Evolutionary conservation across 37 sponge, comb jelly and placozoan genomes (phyloP), one percentile per base, ranked within the genome.

Genomic region (Haliclona indistincta): DNA sequence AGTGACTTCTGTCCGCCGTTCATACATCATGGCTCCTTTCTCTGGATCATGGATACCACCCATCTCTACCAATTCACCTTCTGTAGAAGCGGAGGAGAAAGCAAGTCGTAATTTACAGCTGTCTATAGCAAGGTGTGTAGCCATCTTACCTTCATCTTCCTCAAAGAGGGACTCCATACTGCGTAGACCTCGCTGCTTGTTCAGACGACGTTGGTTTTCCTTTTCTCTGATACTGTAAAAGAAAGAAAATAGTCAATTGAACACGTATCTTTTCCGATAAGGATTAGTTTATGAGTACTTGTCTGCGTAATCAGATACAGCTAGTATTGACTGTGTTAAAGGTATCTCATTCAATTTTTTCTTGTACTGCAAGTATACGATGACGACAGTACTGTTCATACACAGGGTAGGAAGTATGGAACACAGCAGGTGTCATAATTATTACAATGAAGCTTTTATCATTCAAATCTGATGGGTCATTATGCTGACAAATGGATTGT

Each of bases 1-100:
- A 49, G 80, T 58, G 13, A 85, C 86, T 22, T 81, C 34, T 28
- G 82, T 84, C 44, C 70, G 76, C 63, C 72, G 54, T 32, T 71
- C 45, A 39, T 90, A 90, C 53, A 84, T 45, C 15, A 90, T 76
- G 19, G 52, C 51, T 61, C 89, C 89, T 47, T 61, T 58, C 25
- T 85, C 82, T 23, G 72, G 68, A 38, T 90, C 78, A 32, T 81
- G 33, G 10, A 90, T 70, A n/a, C 91, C 91, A 38, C 85, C 85
- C 66, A 77, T 83, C 44, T 84, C 85, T 25, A 84, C 6, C 11
- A 66, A 26, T 37, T 82, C 82, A 19, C 74, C 82, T n/a, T 54
- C 74, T 73, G 65, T 38, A 63, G 1, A 47, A 30, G 38, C 13
- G 25, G 5, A 81, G 0, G 26, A 36, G 38, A 49, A 2, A 3